Evolutionary conservation across 2,888 invertebrate species (phyloP), one percentile per base, ranked within the genome.

Genomic region (Chorisops tibialis): DNA sequence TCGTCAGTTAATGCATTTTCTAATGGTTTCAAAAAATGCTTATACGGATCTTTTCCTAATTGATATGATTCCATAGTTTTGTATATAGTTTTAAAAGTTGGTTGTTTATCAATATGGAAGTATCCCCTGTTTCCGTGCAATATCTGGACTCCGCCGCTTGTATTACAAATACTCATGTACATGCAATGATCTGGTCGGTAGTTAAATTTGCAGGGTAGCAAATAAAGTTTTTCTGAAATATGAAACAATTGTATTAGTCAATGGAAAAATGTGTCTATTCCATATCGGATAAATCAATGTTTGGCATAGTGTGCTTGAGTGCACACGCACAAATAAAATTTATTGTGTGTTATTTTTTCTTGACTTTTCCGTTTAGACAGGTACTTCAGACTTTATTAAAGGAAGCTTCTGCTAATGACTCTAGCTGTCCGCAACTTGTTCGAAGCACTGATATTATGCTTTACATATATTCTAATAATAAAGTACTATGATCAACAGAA

Each of bases 121-220:
- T 89, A 89, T 3, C 88, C 85, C 56, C 96, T 82, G 69, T 91
- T 94, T 38, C 95, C 96, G 74, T 97, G 97, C 49, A 96, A 74
- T 6, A 96, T 83, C 66, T 86, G 83, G n/a, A 91, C 87, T 1
- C 96, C 96, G 35, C 70, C 65, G 4, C 79, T 75, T 14, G 70
- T 70, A 50, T 85, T 82, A 76, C 96, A 96, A 4, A 91, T 88
- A 73, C 89, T 91, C 79, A 89, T 91, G 73, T 96, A 97, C 90
- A 93, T 93, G 77, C 97, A 97, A 77, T 96, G 96, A 79, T 97
- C 96, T 1, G 95, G 88, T 51, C 96, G 86, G 79, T 90, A 96
- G 78, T 97, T 97, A 79, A 88, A 93, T 64, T 89, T 84, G 73
- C 96, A 97, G 1, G 89, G 83, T 74, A 92, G 86, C 62, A 90